phyloP scores from a whole-genome alignment of 2,113 vertebrate species.

The Lipotes vexillifer region DNA sequence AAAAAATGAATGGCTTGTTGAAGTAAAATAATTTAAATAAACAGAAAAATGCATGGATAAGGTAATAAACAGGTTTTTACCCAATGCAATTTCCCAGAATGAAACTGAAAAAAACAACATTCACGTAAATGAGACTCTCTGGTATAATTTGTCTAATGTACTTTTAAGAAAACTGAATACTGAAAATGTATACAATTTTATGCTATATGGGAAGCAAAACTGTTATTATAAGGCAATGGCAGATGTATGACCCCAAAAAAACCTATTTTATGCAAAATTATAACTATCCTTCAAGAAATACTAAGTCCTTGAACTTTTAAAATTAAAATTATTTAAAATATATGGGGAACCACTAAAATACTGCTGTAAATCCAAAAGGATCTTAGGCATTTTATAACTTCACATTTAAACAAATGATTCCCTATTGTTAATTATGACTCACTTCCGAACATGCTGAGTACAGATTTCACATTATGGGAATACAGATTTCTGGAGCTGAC shows the following conservation, averaged over 20 bases:
- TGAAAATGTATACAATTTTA: constrained; percentile 22
- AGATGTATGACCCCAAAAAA: neutral
- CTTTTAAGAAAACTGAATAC: constrained; percentile 42
- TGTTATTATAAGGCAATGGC: neutral
- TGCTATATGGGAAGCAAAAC: constrained; percentile 1
- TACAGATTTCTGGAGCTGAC: constrained; percentile 37
- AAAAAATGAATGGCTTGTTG: constrained; percentile 70
- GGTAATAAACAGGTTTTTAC: constrained; percentile 31
- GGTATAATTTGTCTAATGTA: neutral
- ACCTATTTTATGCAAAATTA: constrained; percentile 4
- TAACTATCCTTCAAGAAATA: constrained; percentile 31
- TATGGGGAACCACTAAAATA: neutral
- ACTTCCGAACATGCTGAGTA: neutral
- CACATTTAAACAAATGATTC: constrained; percentile 24
- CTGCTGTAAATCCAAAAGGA: neutral
- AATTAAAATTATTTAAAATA: constrained; percentile 43
- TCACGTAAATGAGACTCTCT: constrained; percentile 20
- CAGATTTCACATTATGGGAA: constrained; percentile 34
- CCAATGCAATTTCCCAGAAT: neutral
- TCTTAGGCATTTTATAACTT: constrained; percentile 1
- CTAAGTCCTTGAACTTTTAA: constrained; percentile 32
- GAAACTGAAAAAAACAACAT: constrained; percentile 21
- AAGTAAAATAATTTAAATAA: constrained; percentile 75
- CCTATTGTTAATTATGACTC: constrained; percentile 20
- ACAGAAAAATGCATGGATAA: constrained; percentile 41